These are phyloP conservation scores for Tyria jacobaeae DNA, from an alignment of 2,888 invertebrate genomes.

Conservation along the genomic window DNA sequence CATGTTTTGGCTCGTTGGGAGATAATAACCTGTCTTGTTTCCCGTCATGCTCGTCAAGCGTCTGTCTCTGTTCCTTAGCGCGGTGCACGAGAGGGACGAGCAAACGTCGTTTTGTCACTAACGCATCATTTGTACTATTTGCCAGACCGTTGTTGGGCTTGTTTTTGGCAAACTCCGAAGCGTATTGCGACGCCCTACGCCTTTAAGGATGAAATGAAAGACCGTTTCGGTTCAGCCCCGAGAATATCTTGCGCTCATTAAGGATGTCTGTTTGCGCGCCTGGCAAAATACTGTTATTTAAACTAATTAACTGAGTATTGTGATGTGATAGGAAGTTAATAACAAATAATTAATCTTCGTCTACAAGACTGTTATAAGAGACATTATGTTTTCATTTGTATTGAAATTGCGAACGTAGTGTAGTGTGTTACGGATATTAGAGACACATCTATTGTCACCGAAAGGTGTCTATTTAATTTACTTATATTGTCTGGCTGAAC, in stretches of 20 bases:
- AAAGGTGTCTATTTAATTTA: constrained; percentile 42
- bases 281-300: constrained; percentile 82
- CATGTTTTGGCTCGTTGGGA: constrained; percentile 77
- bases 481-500: constrained; percentile 44
- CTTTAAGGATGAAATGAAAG: constrained; percentile 77
- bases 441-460: constrained; percentile 30
- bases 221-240: constrained; percentile 74
- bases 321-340: constrained; percentile 74
- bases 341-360: constrained; percentile 70
- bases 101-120: constrained; percentile 78
- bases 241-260: constrained; percentile 83
- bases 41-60: constrained; percentile 75
- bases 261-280: constrained; percentile 82
- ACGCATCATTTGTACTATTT: constrained; percentile 84
- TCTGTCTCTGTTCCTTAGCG: constrained; percentile 57
- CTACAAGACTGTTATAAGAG: constrained; percentile 54
- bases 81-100: constrained; percentile 61
- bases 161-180: constrained; percentile 81
- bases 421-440: constrained; percentile 3
- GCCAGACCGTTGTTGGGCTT: constrained; percentile 83
- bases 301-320: constrained; percentile 82
- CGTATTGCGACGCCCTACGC: constrained; percentile 74
- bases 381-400: constrained; percentile 55
- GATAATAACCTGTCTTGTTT: constrained; percentile 85
- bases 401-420: constrained; percentile 45